phyloP scores from a whole-genome alignment of 2,888 invertebrate genomes.

The Pimpla rufipes region DNA sequence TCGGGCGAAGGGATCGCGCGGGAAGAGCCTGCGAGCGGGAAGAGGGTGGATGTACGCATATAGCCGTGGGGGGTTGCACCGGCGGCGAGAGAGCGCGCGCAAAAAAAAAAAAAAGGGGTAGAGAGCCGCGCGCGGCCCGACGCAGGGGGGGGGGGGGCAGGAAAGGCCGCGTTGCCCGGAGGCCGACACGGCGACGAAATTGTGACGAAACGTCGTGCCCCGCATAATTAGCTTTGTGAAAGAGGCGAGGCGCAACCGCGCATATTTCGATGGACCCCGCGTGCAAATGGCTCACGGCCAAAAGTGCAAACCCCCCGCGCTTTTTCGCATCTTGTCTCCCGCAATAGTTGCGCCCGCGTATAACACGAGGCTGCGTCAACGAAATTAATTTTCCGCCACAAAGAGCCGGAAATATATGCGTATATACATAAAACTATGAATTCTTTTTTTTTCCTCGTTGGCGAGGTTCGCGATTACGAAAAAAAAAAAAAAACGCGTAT shows the following conservation, averaged over 20 bases:
- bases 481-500: not conserved
- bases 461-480: not conserved
- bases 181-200: conserved; percentile 73
- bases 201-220: conserved; percentile 73
- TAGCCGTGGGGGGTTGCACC: conserved; percentile 46
- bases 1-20: conserved; percentile 6
- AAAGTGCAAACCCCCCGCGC: conserved; percentile 12
- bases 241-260: conserved; percentile 45
- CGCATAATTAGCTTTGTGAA: conserved; percentile 78
- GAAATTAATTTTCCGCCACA: too few species aligned
- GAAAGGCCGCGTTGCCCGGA: conserved; percentile 59
- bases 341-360: too few species aligned
- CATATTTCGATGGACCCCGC: conserved; percentile 49
- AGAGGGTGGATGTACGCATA: conserved; percentile 31
- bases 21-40: conserved; percentile 23
- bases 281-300: conserved; percentile 11
- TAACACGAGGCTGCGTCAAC: too few species aligned
- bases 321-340: conserved; percentile 2
- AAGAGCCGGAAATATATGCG: too few species aligned
- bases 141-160: conserved; percentile 39
- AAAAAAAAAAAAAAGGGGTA: conserved; percentile 42
- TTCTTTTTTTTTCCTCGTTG: not conserved
- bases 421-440: too few species aligned
- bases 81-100: conserved; percentile 7
- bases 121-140: conserved; percentile 33